Conservation (phyloP, 1,140 invertebrate species). For the Chionoecetes opilio region DNA sequence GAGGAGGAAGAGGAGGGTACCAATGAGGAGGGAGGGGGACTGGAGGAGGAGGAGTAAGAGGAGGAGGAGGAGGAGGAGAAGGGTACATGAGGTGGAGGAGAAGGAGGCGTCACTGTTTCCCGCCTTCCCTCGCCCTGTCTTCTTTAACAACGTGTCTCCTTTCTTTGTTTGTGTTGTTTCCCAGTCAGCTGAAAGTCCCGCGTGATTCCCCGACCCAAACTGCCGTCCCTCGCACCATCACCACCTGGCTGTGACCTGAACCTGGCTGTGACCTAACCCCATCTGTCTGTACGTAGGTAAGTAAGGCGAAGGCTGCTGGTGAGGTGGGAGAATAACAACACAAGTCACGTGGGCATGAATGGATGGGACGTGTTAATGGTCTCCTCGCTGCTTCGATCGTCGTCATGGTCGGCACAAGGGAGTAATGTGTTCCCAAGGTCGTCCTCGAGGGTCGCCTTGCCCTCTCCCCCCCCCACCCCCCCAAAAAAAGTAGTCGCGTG, state of each 20-base stretch:
- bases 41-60: neutral
- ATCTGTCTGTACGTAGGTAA: no score
- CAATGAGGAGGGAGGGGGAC: neutral
- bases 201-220: neutral
- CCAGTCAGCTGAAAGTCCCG: neutral
- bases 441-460: no score
- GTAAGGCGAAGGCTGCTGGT: neutral
- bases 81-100: neutral
- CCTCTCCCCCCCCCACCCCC: no score
- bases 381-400: no score
- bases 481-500: no score
- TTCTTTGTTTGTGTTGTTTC: neutral
- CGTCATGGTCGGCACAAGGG: no score
- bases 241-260: no score
- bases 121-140: neutral
- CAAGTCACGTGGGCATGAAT: slow-evolving; percentile 31
- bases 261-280: no score
- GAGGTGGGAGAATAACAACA: slow-evolving; percentile 1
- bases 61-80: neutral
- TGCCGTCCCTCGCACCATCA: no score
- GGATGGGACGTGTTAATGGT: no score
- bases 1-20: neutral
- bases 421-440: no score
- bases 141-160: neutral
- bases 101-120: neutral